phyloP scores from a whole-genome alignment of 2,113 vertebrate species.

The Lophotis ruficrista region DNA sequence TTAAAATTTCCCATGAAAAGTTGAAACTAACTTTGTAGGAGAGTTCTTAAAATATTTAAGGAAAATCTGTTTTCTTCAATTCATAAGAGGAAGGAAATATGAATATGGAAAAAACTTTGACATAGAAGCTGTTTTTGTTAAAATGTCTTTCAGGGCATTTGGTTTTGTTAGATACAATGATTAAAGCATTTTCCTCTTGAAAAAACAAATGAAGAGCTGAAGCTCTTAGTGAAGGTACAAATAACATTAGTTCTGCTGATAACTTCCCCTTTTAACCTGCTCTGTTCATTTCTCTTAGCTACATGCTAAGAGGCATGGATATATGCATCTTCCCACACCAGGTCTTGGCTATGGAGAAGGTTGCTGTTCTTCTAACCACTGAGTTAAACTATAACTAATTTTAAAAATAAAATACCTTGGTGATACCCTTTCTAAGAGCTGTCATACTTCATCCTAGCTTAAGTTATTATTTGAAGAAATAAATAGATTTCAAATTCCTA shows the following conservation, averaged over 20 bases:
- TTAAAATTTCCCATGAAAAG: background rate
- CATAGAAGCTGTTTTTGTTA: background rate
- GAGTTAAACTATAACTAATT: background rate
- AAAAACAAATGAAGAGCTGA: background rate
- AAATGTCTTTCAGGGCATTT: background rate
- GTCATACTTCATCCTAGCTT: background rate
- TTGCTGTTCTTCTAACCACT: background rate
- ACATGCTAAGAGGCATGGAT: background rate
- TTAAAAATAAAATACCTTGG: background rate
- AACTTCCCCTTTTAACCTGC: background rate
- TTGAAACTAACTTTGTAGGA: background rate
- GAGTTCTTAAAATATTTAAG: background rate
- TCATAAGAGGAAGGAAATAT: background rate
- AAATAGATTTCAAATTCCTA: background rate
- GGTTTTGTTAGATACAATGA: background rate
- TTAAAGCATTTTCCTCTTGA: background rate
- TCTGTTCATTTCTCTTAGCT: background rate
- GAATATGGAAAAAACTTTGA: background rate
- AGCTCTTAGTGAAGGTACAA: background rate
- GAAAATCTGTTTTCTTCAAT: background rate
- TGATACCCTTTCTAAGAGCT: background rate
- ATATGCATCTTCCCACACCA: background rate
- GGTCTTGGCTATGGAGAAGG: background rate
- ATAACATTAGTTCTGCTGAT: background rate
- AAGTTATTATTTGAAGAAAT: conserved; percentile 6